These are phyloP conservation scores for Diadegma fenestrale DNA, from an alignment of 2,888 invertebrate species.

Conservation along the genomic window DNA sequence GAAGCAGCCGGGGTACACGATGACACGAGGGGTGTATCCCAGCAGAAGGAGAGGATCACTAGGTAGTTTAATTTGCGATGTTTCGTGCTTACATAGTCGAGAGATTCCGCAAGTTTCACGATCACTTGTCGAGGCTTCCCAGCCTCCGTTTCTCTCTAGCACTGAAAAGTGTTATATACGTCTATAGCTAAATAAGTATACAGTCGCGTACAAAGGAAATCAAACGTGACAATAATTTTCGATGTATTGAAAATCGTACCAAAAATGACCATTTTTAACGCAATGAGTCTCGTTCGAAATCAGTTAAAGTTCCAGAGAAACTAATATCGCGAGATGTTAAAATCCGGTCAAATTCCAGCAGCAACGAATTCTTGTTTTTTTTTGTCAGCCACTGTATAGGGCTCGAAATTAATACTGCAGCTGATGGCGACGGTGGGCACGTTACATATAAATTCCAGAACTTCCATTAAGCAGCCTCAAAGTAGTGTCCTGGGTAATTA, in stretches of 20 bases:
- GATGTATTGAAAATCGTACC: not conserved
- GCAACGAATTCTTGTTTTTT: not conserved
- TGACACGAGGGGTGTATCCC: constrained; percentile 28
- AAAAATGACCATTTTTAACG: not conserved
- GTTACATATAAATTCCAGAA: constrained; percentile 55
- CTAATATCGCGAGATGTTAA: no score
- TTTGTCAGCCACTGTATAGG: not conserved
- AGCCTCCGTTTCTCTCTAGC: constrained; percentile 15
- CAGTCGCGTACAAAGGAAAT: not conserved
- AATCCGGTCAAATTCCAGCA: not conserved
- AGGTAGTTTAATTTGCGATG: constrained; percentile 73
- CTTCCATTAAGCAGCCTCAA: constrained; percentile 13
- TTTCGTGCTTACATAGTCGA: constrained; percentile 72
- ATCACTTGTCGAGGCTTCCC: constrained; percentile 67
- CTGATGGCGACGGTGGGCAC: constrained; percentile 18
- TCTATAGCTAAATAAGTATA: not conserved
- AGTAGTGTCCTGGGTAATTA: constrained; percentile 33
- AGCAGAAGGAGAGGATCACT: constrained; percentile 29
- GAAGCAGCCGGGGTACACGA: constrained; percentile 28
- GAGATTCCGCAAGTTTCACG: constrained; percentile 69
- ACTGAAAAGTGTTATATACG: not conserved
- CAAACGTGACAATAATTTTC: not conserved
- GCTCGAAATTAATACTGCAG: constrained; percentile 36
- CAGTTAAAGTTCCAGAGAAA: no score
- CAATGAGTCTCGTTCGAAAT: not conserved